phyloP scores from a whole-genome alignment of 2,113 vertebrate genomes.

The Lamprotornis superbus region DNA sequence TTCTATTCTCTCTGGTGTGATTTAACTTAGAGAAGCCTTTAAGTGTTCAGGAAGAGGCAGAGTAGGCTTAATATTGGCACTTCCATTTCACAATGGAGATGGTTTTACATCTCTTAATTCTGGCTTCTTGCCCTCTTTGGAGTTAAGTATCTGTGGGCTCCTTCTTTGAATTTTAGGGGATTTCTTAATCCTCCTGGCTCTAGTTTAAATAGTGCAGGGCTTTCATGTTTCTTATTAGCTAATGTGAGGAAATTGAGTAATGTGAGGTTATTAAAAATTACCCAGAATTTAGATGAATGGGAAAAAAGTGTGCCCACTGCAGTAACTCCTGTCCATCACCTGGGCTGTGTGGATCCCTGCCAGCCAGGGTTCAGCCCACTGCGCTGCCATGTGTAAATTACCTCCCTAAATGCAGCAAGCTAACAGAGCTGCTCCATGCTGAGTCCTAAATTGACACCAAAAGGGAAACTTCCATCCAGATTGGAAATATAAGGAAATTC shows the following conservation, averaged over 20 bases:
- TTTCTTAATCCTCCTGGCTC: not conserved
- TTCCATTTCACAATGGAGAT: not conserved
- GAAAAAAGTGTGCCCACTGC: not conserved
- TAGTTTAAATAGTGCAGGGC: not conserved
- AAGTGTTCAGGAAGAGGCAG: not conserved
- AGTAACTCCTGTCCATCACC: not conserved
- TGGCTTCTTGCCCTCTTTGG: not conserved
- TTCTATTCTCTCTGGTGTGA: not conserved
- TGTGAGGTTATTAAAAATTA: not conserved
- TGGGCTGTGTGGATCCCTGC: not conserved
- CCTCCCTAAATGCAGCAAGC: not conserved
- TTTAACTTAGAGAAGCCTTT: not conserved
- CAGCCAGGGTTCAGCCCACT: not conserved
- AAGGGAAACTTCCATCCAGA: not conserved
- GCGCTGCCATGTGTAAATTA: not conserved
- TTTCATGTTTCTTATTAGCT: not conserved
- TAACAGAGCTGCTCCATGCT: not conserved
- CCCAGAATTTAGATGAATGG: not conserved
- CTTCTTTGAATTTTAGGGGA: not conserved
- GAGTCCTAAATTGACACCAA: slow-evolving; percentile 29
- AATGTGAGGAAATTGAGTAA: not conserved
- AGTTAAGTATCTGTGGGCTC: not conserved
- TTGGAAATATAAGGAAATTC: not conserved
- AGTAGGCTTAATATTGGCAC: not conserved
- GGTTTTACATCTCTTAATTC: not conserved